These are phyloP conservation scores for Aythya baeri DNA, from an alignment of 2,113 vertebrate species.

Conservation along the genomic window DNA sequence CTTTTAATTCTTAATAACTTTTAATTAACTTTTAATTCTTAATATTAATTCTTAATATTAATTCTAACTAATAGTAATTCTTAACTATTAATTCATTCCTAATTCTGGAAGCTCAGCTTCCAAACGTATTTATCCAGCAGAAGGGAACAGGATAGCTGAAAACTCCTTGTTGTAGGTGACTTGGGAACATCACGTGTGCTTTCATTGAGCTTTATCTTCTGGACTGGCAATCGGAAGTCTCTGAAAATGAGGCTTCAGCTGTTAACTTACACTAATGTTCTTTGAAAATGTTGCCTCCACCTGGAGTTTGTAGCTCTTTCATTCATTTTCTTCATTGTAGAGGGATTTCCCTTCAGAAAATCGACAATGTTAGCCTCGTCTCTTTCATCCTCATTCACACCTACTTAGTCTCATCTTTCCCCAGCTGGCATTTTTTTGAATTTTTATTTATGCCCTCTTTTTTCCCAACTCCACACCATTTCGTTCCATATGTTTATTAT, in stretches of 20 bases:
- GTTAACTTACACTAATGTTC: neutral
- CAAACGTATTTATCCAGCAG: neutral
- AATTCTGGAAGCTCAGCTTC: neutral
- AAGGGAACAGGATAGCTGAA: neutral
- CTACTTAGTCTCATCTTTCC: neutral
- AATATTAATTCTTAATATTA: too few relatives aligned
- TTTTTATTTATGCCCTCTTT: neutral
- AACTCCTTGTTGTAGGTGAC: neutral
- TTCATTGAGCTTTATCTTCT: neutral
- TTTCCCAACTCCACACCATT: neutral
- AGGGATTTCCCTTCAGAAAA: neutral
- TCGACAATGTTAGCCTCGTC: neutral
- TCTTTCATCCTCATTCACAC: neutral
- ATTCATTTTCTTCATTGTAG: neutral
- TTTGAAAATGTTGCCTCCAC: neutral
- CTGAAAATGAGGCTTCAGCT: neutral
- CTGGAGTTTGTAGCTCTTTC: neutral
- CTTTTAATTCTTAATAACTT: too few relatives aligned
- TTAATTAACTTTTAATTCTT: neutral
- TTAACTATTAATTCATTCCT: too few relatives aligned
- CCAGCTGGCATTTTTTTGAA: neutral
- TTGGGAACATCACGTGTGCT: neutral
- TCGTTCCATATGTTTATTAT: constrained; percentile 29
- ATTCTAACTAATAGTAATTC: too few relatives aligned
- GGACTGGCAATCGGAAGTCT: neutral